Evolutionary conservation across 2,888 invertebrate genomes (phyloP).

Genomic region (Cantharis lateralis): DNA sequence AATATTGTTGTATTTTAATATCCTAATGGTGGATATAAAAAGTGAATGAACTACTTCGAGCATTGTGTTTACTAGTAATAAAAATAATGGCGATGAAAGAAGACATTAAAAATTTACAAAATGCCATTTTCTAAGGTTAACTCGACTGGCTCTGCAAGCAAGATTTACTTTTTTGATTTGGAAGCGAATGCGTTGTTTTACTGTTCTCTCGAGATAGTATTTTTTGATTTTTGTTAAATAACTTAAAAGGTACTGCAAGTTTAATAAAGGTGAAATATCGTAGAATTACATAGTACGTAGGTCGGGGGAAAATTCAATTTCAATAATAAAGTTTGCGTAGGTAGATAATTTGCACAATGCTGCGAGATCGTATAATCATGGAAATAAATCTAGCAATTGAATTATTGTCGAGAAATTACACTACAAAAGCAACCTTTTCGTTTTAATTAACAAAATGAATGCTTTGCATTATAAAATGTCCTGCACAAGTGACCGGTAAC

Average conservation of each 20-base stretch:
- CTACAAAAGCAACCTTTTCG: constrained; percentile 8
- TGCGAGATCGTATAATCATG: not conserved
- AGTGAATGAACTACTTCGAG: not conserved
- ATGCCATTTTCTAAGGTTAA: not conserved
- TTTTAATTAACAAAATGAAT: constrained; percentile 19
- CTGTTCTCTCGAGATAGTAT: constrained; percentile 18
- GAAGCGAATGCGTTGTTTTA: constrained; percentile 20
- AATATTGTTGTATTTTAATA: not conserved
- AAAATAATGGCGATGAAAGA: not conserved
- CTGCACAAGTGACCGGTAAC: constrained; percentile 19
- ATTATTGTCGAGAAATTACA: not conserved
- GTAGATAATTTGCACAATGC: not conserved
- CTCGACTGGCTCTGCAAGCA: constrained; percentile 3
- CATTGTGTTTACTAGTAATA: not conserved
- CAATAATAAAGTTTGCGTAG: not conserved
- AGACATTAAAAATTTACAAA: not conserved
- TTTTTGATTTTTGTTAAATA: not conserved
- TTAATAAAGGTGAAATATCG: not conserved
- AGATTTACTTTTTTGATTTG: constrained; percentile 18
- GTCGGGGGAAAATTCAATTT: not conserved
- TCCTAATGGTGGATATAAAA: not conserved
- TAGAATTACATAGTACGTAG: not conserved
- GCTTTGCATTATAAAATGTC: constrained; percentile 16
- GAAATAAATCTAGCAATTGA: not conserved
- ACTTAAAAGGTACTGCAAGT: not conserved